Base-by-base conservation (phyloP, 2,888 invertebrate species). In the Timandra comae region DNA sequence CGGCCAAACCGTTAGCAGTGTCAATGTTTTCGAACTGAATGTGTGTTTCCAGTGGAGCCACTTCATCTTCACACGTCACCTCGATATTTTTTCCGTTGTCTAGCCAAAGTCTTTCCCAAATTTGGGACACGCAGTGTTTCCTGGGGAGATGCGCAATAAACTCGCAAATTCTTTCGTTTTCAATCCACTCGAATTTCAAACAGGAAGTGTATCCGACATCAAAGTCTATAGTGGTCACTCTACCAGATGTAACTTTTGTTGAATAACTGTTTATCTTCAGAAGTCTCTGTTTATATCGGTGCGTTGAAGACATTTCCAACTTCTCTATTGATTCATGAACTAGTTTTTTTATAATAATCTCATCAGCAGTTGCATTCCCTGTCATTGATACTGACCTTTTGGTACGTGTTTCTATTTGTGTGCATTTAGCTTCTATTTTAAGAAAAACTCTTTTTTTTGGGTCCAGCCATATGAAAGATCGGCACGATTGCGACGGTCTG, bases 161-260 rank as follows among this genome's bases (percentile, higher is more conserved):
- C 30, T 72, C 61, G 36, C 82, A 82, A 39, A 46, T 57, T n/a
- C 62, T 67, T 22, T 70, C 45, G 38, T 81, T 65, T 6, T 70
- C 66, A 3, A 80, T 64, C 67, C 67, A 73, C 41, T 82, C 82
- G 34, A 67, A 78, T 50, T 82, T 82, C 25, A 80, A 55, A 46
- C 82, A 82, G 12, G 67, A 67, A 8, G 82, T 80, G 46, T 74
- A 82, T 9, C 71, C 82, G 1, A 80, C 77, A 35, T 82, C 78
- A 38, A 82, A 82, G 49, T 81, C 69, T 24, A 82, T 79, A 1
- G 68, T 71, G 5, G 78, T 80, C 27, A 72, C 58, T 56, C 57
- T 67, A 1, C 72, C 74, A 0, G 72, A 53, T n/a, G 66, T 67
- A 38, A 77, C 58, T 59, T 72, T 75, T 7, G 67, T 68, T 7